These are phyloP conservation scores for Euproctis similis DNA, from an alignment of 2,888 invertebrate genomes.

Conservation along the genomic window DNA sequence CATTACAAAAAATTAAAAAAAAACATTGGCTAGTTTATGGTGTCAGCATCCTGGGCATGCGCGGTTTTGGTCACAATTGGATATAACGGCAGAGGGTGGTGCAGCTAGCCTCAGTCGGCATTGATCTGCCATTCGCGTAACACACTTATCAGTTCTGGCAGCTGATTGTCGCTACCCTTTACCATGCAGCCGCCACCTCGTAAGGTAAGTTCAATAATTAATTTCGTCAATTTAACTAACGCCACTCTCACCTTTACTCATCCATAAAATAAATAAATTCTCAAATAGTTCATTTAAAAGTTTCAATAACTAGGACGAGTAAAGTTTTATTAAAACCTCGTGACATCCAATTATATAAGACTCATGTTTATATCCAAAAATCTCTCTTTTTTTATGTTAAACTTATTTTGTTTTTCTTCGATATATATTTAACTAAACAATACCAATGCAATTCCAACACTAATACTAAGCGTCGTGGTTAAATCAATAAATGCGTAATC, in stretches of 20 bases:
- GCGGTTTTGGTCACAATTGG: conserved; percentile 27
- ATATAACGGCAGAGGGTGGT: conserved; percentile 28
- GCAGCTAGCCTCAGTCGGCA: conserved; percentile 36
- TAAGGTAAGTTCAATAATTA: conserved; percentile 78
- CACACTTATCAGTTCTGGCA: conserved; percentile 8
- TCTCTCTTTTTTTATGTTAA: no score
- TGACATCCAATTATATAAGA: conserved; percentile 8
- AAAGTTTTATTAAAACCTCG: conserved; percentile 5
- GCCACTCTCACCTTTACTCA: neutral
- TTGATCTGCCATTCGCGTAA: conserved; percentile 28
- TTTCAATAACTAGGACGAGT: neutral
- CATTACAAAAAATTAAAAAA: no score
- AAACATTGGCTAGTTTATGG: conserved; percentile 11
- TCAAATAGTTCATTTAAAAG: neutral
- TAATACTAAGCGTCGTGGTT: conserved; percentile 9
- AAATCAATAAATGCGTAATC: conserved; percentile 21
- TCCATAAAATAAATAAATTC: neutral
- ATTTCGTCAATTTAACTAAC: neutral
- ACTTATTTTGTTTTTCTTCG: no score
- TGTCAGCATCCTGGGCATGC: conserved; percentile 26
- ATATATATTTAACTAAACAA: no score
- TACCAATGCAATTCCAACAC: no score
- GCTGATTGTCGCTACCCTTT: conserved; percentile 16
- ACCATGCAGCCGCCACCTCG: conserved; percentile 90
- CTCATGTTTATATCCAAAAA: conserved; percentile 3